Conservation (phyloP, 2,113 vertebrate species). For the Podarcis cretensis region DNA sequence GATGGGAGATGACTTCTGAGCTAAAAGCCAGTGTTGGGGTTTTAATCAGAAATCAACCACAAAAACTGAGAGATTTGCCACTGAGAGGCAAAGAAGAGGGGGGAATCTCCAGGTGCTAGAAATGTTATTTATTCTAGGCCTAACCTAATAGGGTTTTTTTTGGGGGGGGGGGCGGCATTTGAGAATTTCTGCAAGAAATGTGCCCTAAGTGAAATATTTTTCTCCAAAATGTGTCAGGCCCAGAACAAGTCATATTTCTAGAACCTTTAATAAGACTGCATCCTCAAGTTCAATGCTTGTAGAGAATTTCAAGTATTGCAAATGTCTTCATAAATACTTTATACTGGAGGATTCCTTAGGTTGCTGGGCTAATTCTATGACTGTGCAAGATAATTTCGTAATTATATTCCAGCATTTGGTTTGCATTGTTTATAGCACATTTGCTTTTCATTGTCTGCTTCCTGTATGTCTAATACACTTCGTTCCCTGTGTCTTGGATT, state of each 20-base stretch:
- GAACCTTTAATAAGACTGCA: not conserved
- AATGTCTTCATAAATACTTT: not conserved
- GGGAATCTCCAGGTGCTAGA: too few species aligned
- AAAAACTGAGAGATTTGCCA: too few species aligned
- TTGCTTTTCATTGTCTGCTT: slow-evolving; percentile 9
- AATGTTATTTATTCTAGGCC: too few species aligned
- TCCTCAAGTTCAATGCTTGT: not conserved
- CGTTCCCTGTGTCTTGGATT: not conserved
- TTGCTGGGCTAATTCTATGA: not conserved
- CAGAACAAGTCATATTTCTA: too few species aligned
- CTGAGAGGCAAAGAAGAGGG: too few species aligned
- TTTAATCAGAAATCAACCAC: not conserved
- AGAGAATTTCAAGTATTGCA: not conserved
- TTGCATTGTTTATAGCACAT: not conserved
- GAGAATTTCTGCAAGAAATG: too few species aligned
- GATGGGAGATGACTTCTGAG: not conserved
- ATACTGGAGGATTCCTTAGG: not conserved
- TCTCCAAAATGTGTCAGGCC: too few species aligned
- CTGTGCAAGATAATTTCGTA: not conserved
- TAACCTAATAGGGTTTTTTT: too few species aligned
- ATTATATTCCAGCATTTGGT: not conserved
- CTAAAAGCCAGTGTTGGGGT: not conserved
- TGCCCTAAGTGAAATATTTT: too few species aligned
- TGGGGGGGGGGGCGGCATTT: too few species aligned
- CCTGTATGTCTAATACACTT: not conserved